Evolutionary conservation across 1,140 invertebrate genomes (phyloP).

Genomic region (Pentalonia nigronervosa): DNA sequence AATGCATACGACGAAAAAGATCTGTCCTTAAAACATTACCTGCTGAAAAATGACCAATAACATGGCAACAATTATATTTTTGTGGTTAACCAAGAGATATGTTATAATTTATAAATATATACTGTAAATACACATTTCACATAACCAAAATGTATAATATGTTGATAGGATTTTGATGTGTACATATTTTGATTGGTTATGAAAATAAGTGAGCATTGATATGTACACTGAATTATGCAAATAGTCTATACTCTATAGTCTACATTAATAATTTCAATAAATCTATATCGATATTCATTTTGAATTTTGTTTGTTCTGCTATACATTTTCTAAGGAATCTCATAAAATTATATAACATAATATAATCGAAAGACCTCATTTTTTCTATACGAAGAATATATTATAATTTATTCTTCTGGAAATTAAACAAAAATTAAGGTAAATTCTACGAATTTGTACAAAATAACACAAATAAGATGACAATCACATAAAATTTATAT

Average conservation of each 20-base stretch:
- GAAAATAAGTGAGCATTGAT: not conserved
- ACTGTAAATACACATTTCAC: not conserved
- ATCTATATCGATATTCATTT: not conserved
- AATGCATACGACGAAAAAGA: not conserved
- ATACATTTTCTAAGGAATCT: not conserved
- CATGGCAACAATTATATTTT: not conserved
- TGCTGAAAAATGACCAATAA: not conserved
- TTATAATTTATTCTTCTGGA: not conserved
- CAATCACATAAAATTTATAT: not conserved
- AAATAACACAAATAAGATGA: not conserved
- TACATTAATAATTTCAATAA: not conserved
- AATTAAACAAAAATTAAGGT: not conserved
- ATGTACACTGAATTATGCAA: not conserved
- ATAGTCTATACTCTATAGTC: not conserved
- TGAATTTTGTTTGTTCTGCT: not conserved
- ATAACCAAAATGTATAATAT: not conserved
- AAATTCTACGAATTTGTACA: not conserved
- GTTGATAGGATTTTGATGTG: not conserved
- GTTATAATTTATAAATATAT: not conserved
- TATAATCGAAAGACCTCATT: not conserved
- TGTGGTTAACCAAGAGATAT: not conserved
- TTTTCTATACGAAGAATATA: not conserved
- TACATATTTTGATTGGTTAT: not conserved
- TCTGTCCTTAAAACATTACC: not conserved
- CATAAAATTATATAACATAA: not conserved